Base-by-base conservation (phyloP, 2,113 vertebrate genomes). In the Carlito syrichta region DNA sequence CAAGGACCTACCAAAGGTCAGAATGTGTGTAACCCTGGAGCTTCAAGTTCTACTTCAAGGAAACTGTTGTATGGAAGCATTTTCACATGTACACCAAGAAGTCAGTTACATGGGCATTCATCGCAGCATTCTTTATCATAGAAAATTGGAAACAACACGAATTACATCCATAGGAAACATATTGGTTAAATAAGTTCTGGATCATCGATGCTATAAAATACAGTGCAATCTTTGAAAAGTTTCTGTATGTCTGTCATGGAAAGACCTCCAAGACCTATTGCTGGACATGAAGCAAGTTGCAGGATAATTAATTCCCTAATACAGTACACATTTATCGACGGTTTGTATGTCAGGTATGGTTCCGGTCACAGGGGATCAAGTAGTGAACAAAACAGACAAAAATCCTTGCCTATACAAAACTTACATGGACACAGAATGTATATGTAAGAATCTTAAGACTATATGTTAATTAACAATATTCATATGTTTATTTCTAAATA, bases 401-500 rank as follows among this genome's bases (percentile, higher is more conserved):
- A 62, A n/a, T 7, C 35, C 16, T 68, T 62, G 43, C 20, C 23
- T 6, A 38, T 32, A 6, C 54, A 60, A 52, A 93, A 76, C 14
- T 56, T 52, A 73, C 73, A 54, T 50, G 38, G 40, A 58, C 50
- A n/a, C 1, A 52, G 48, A 81, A 66, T 16, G 0, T 43, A 11
- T 62, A 45, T 66, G 56, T 85, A 19, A 62, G 92, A 69, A 81
- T 56, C 54, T 19, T 69, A 35, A 89, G 87, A 52, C 23, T 38
- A 22, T n/a, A 38, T 35, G 38, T 71, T 78, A 76, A 43, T 66
- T 89, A 78, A 27, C 54, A 86, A 91, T 45, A 60, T 8, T 74
- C 16, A 68, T 91, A 30, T 76, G 56, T 60, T 86, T 95, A 68
- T 92, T 85, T 62, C 40, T 92, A 68, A 92, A 86, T 63, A 78